Conservation (phyloP, 2,113 vertebrate species). For the Baryphthengus martii region DNA sequence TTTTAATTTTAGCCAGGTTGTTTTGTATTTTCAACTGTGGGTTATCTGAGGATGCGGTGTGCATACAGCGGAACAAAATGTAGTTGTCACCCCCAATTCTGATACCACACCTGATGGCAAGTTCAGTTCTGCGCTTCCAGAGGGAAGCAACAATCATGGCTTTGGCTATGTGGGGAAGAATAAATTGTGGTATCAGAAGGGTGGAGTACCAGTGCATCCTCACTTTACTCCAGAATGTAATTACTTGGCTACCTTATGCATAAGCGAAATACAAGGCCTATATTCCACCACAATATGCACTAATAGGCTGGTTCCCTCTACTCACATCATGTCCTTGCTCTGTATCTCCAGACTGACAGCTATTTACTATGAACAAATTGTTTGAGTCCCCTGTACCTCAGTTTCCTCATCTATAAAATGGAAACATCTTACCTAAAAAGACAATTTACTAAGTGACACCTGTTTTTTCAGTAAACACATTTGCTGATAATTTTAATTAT, state of each 20-base stretch:
- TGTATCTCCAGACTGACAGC: neutral
- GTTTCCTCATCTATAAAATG: neutral
- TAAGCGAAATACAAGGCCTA: neutral
- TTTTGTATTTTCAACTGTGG: slow-evolving; percentile 11
- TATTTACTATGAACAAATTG: neutral
- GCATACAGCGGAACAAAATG: slow-evolving; percentile 2
- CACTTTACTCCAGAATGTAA: neutral
- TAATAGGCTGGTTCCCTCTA: neutral
- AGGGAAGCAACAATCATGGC: neutral
- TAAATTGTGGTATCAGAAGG: neutral
- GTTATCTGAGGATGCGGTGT: slow-evolving; percentile 55
- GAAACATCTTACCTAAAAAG: neutral
- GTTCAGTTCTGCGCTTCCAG: neutral
- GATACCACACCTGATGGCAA: neutral
- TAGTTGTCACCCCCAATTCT: neutral
- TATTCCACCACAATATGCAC: neutral
- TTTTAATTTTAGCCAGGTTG: slow-evolving; percentile 71
- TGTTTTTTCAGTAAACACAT: neutral
- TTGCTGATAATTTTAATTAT: neutral
- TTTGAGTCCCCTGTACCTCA: neutral
- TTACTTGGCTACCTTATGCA: neutral
- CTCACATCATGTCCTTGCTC: neutral
- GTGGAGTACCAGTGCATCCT: neutral
- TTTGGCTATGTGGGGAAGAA: neutral
- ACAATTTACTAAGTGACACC: neutral